Base-by-base conservation (phyloP, 2,113 vertebrate genomes). In the Euleptes europaea region DNA sequence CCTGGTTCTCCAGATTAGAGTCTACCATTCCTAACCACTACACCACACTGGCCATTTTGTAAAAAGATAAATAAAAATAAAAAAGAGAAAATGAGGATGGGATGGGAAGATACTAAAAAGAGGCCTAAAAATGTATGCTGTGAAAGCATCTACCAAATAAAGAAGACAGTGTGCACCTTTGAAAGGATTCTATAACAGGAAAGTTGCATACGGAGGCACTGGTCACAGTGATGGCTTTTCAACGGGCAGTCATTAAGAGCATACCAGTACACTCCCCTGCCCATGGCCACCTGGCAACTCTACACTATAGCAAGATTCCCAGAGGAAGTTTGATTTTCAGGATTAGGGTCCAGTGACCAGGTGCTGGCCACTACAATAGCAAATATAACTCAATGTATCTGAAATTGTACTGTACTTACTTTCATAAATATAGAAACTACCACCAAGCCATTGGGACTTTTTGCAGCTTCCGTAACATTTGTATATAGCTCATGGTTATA, bases 371-470 rank as follows among this genome's bases (percentile, higher is more conserved):
- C 9, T 17, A 33, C 21, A 13, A 76, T 38, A 13, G 23, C 66
- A 26, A 70, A 74, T 65, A 70, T 1, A 3, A 63, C 9, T 42
- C 35, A 14, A 0, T 44, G 73, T 63, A 80, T 78, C 44, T 49
- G 65, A 80, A 80, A 1, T 14, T 1, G 0, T 13, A 84, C 69
- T 54, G 63, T 80, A 94, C 98, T 97, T 95, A 99, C 99, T 97
- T 99, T 99, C 97, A 99, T 99, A 96, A 99, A 99, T 98, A 99
- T 99, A 93, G 99, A 98, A 95, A 99, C 98, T 91, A 99, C 97
- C 95, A 99, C 98, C 95, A 99, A 95, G 91, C 99, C 99, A 49
- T 99, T 99, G 44, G 99, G 99, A 95, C 98, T 99, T 94, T 98
- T 99, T 71, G 99, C 98, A 94, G 99, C 99, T 95, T 99, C 99